These are phyloP conservation scores for Leptothorax acervorum DNA, from an alignment of 2,888 invertebrate genomes.

Conservation along the genomic window DNA sequence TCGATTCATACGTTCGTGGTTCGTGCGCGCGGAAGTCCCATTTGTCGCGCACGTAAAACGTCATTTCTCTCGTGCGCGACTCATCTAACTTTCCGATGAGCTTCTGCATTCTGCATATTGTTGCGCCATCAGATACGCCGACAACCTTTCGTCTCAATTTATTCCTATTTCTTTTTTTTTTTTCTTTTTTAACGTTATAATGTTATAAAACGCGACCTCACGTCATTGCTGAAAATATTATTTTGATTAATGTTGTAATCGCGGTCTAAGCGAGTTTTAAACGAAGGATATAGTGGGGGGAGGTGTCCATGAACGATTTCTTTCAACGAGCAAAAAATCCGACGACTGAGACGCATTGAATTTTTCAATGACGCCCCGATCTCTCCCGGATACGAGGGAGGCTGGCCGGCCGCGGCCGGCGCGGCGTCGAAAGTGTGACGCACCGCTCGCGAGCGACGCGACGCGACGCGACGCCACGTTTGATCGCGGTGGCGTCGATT, in stretches of 20 bases:
- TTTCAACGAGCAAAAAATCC: neutral
- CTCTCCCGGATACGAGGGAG: neutral
- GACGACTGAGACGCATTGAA: neutral
- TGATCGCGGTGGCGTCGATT: constrained; percentile 61
- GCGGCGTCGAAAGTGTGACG: neutral
- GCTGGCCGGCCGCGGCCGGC: no score
- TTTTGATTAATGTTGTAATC: no score
- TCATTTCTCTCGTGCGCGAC: no score
- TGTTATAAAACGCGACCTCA: neutral
- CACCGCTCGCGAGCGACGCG: neutral
- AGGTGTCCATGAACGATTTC: neutral
- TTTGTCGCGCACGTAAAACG: no score
- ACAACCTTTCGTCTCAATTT: neutral
- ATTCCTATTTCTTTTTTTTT: neutral
- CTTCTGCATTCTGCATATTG: neutral
- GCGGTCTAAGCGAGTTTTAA: neutral
- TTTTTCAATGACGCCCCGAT: neutral
- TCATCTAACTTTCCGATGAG: neutral
- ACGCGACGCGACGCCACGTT: neutral
- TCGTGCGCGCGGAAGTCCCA: neutral
- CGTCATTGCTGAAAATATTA: neutral
- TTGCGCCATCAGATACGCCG: neutral
- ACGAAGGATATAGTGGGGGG: no score
- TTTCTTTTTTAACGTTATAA: neutral
- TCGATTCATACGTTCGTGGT: neutral